These are phyloP conservation scores for Mesoclemmys tuberculata DNA, from an alignment of 2,113 vertebrate genomes.

Conservation along the genomic window DNA sequence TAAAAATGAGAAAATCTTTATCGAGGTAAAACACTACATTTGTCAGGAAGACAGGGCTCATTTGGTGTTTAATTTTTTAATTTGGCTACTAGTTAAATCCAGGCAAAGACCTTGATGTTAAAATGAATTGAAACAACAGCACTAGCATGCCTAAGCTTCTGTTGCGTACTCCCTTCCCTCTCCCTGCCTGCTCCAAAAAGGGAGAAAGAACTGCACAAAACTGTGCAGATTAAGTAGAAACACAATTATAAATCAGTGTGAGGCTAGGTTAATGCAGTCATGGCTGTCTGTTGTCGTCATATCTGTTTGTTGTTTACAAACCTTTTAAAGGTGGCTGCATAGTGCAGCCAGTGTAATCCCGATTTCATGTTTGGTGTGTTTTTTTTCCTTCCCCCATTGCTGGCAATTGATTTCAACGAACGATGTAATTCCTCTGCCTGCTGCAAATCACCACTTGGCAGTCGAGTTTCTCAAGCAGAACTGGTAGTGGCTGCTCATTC, in stretches of 20 bases:
- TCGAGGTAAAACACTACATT: not conserved
- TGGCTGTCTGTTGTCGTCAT: not conserved
- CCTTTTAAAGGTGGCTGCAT: slow-evolving; percentile 57
- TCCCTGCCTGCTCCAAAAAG: slow-evolving; percentile 2
- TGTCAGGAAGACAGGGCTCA: slow-evolving; percentile 21
- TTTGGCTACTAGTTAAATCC: slow-evolving; percentile 57
- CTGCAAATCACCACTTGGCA: slow-evolving; percentile 73
- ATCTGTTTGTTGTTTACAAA: slow-evolving; percentile 37
- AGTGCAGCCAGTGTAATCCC: slow-evolving; percentile 61
- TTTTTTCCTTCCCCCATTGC: not conserved
- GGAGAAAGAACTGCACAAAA: slow-evolving; percentile 31
- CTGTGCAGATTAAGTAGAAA: slow-evolving; percentile 48
- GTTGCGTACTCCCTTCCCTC: slow-evolving; percentile 23
- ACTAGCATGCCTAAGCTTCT: slow-evolving; percentile 39
- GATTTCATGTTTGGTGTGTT: slow-evolving; percentile 33
- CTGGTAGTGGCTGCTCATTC: slow-evolving; percentile 68
- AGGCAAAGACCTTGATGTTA: slow-evolving; percentile 50
- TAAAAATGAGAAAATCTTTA: not conserved
- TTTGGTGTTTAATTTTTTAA: slow-evolving; percentile 56
- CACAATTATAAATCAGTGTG: slow-evolving; percentile 17
- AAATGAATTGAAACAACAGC: slow-evolving; percentile 60
- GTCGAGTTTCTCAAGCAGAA: slow-evolving; percentile 72
- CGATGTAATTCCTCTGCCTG: slow-evolving; percentile 72
- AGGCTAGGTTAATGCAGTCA: not conserved
- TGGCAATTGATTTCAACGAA: slow-evolving; percentile 75